Evolutionary conservation across 2,797 vertebrate species (phyloP), one percentile per base, ranked within the genome.

Genomic region (Brotula barbata): DNA sequence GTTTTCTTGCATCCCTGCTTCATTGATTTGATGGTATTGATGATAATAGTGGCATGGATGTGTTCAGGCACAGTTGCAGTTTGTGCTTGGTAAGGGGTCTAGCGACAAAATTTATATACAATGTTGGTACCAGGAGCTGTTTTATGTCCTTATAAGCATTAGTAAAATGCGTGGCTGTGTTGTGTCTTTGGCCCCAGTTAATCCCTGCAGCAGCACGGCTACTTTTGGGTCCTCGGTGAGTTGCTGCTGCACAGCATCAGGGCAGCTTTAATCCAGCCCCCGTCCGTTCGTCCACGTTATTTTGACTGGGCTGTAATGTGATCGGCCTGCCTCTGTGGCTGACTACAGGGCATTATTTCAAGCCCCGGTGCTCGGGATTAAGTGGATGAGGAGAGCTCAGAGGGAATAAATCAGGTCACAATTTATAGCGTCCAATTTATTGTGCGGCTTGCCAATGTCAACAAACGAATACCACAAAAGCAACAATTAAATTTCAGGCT

Each of bases 331-430:
- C 36, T 64, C 66, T 53, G 58, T 23, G 64, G 58, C 68, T 56
- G 68, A 58, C 71, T 62, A 66, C 68, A 54, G 65, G 73, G 80
- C 73, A 68, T 86, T 75, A 81, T 86, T 83, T 81, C 78, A 64
- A 82, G 73, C 51, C 73, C 75, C 43, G 58, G 58, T 80, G 71
- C 74, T 51, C 44, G 33, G 78, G 82, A 85, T 88, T 86, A 87
- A 59, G 54, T 58, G 61, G 78, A 82, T 79, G 57, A 58, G 61
- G 68, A 47, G 76, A 68, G 59, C 58, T 39, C 63, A 58, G 70
- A 58, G 28, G 50, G 75, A 76, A 71, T 76, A 74, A 82, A 77
- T 74, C 67, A 66, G 78, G 74, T 77, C 81, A 71, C 48, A 71
- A 63, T 42, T 34, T 25, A 66, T n/a, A n/a, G n/a, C n/a, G n/a